Conservation (phyloP, 1,140 invertebrate genomes). For the Drosophila nannoptera region DNA sequence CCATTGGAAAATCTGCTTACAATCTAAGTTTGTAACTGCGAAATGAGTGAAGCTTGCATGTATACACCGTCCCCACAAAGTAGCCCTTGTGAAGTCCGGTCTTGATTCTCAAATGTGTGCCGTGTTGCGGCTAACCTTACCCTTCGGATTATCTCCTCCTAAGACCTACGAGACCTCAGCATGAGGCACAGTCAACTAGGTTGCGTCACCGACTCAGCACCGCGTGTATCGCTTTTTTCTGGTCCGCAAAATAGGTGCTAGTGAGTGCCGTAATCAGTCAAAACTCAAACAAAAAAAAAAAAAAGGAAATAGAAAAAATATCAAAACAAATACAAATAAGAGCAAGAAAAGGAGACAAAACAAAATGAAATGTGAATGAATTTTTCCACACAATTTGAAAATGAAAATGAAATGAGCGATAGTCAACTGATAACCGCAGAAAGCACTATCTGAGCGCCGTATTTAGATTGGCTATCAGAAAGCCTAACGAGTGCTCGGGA, state of each 20-base stretch:
- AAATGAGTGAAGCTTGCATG: not conserved
- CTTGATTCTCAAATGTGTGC: not conserved
- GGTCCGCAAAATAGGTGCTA: constrained; percentile 50
- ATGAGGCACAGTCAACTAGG: constrained; percentile 10
- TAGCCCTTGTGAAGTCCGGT: not conserved
- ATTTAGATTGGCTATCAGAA: constrained; percentile 57
- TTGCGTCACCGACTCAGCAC: constrained; percentile 35
- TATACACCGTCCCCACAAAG: not conserved
- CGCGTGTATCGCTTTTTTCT: constrained; percentile 38
- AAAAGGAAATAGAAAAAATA: constrained; percentile 5
- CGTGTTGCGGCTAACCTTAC: constrained; percentile 11
- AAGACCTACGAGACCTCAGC: constrained; percentile 19
- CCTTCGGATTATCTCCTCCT: constrained; percentile 19
- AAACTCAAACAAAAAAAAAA: constrained; percentile 40
- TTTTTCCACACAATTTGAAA: constrained; percentile 71
- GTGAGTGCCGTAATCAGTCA: constrained; percentile 71
- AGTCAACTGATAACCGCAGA: constrained; percentile 64
- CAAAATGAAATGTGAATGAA: constrained; percentile 68
- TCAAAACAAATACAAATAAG: constrained; percentile 57
- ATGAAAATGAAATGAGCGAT: constrained; percentile 61
- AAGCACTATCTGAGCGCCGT: constrained; percentile 40
- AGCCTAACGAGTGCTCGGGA: not conserved
- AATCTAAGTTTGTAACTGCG: not conserved
- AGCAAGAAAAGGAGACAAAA: constrained; percentile 16
- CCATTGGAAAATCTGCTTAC: not conserved